phyloP scores from a whole-genome alignment of 2,113 vertebrate genomes.

The Axis porcinus region DNA sequence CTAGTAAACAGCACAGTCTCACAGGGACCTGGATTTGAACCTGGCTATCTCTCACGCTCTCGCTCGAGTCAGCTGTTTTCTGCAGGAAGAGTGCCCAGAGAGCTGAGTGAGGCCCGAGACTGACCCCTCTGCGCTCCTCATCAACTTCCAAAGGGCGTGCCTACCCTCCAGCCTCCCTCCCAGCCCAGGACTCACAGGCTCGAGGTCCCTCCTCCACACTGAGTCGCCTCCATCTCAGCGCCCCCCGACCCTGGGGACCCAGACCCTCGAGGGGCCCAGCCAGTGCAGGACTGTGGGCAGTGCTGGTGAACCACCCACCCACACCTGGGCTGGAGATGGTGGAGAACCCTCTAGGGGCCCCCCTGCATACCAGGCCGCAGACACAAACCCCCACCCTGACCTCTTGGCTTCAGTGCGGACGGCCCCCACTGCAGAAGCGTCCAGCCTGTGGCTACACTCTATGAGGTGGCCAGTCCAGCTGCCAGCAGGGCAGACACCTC shows the following conservation, averaged over 20 bases:
- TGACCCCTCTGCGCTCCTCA: neutral
- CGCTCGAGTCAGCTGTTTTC: neutral
- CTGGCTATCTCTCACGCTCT: rapidly evolving
- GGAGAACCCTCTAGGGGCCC: neutral
- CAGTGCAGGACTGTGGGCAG: neutral
- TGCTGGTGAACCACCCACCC: neutral
- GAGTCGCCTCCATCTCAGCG: neutral
- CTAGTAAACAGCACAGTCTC: neutral
- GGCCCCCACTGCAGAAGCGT: neutral
- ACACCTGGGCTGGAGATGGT: neutral
- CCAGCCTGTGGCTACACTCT: neutral
- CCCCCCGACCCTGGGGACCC: neutral
- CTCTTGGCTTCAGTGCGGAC: neutral
- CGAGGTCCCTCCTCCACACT: neutral
- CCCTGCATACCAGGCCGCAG: neutral
- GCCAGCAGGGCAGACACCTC: neutral
- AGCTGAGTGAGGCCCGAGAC: neutral
- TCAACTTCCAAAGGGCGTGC: neutral
- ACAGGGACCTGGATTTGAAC: neutral
- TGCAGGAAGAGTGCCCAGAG: neutral
- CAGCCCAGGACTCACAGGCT: neutral
- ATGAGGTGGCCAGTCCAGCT: neutral
- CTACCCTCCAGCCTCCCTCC: neutral
- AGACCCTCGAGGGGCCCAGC: neutral
- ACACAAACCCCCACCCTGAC: neutral